Conservation (phyloP, 1,140 invertebrate species). For the Streblospio benedicti region DNA sequence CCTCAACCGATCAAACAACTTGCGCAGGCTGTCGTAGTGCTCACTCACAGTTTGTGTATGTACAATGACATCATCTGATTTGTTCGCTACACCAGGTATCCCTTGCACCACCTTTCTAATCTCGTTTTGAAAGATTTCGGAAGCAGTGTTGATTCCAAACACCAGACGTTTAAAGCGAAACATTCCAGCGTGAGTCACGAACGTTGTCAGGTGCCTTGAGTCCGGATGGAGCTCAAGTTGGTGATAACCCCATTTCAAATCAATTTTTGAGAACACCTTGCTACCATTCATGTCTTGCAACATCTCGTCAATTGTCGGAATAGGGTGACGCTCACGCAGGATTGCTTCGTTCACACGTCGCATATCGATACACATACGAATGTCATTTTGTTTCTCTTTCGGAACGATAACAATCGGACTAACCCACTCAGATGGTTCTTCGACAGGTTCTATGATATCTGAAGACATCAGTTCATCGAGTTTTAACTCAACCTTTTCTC, state of each 20-base stretch:
- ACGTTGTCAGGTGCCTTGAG: slow-evolving; percentile 8
- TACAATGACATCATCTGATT: slow-evolving; percentile 1
- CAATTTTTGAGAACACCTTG: slow-evolving; percentile 18
- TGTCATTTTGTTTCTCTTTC: slow-evolving; percentile 5
- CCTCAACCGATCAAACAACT: not conserved
- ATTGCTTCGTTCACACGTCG: slow-evolving; percentile 8
- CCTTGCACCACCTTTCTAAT: not conserved
- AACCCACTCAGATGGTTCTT: slow-evolving; percentile 7
- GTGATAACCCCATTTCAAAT: slow-evolving; percentile 19
- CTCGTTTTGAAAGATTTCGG: slow-evolving; percentile 17
- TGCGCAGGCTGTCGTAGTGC: not conserved
- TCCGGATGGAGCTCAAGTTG: slow-evolving; percentile 23
- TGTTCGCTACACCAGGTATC: not conserved
- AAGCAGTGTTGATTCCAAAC: slow-evolving; percentile 21
- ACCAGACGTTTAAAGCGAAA: slow-evolving; percentile 20
- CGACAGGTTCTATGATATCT: slow-evolving; percentile 12
- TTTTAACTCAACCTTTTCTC: slow-evolving; percentile 2
- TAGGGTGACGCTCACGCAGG: slow-evolving; percentile 8
- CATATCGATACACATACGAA: slow-evolving; percentile 14
- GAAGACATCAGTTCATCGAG: slow-evolving; percentile 2
- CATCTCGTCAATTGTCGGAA: slow-evolving; percentile 12
- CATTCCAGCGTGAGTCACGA: slow-evolving; percentile 9
- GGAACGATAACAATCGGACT: slow-evolving; percentile 8
- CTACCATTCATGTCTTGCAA: slow-evolving; percentile 5
- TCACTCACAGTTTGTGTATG: not conserved